Evolutionary conservation across 2,797 vertebrate genomes (phyloP), one percentile per base, ranked within the genome.

Genomic region (Phoeniculus purpureus): DNA sequence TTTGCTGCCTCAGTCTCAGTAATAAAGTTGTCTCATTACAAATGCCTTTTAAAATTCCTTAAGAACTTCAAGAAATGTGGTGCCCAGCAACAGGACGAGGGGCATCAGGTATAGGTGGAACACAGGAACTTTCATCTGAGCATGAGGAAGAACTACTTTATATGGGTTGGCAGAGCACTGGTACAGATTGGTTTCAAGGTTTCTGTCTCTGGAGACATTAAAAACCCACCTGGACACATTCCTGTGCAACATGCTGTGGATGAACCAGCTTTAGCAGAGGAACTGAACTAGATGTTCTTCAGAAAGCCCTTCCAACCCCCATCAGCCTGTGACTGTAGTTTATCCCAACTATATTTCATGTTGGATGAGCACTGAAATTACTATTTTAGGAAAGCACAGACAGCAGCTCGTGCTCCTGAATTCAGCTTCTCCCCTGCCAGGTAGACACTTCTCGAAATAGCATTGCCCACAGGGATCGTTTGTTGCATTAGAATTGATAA

Each of bases 401-500:
- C 37, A 70, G 61, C 62, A 29, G 62, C 73, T 85, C 40, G 13
- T 0, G 3, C 32, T 84, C 62, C 67, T 2, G 21, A 55, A 25
- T 67, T 55, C 17, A 25, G 73, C 82, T 83, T 75, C 72, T 93
- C 25, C 68, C 37, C 73, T 88, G 93, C 85, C 77, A 94, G 94
- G 83, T 90, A 89, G 85, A 51, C 13, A 4, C 27, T 80, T 76
- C 64, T 73, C n/a, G 80, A 90, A 93, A 89, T 54, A 88, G 77
- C 54, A 13, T 51, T 87, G 89, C 93, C 87, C 81, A 17, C 10
- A 40, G 94, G 78, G 83, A 37, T 60, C 3, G 3, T 89, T 85
- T 81, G 67, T 94, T 3, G 1, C 75, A 25, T 92, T 86, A 59
- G 66, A 91, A 93, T 93, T 88, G 86, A 73, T 90, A 91, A 52